These are phyloP conservation scores for Peromyscus aztecus DNA, from an alignment of 2,797 vertebrate species.

Conservation along the genomic window DNA sequence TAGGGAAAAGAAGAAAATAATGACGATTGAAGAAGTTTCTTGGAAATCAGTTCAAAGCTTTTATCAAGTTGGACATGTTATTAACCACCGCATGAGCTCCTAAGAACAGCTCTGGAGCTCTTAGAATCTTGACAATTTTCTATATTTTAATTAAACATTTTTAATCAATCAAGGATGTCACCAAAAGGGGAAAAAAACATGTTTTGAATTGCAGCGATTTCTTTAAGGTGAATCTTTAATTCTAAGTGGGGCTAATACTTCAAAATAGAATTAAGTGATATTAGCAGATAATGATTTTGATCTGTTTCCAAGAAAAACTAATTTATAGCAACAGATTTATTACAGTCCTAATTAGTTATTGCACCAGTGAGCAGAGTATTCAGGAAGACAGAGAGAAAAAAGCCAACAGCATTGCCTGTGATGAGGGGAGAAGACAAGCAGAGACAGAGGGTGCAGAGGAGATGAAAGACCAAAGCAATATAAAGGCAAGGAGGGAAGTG, in stretches of 20 bases:
- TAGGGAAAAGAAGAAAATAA: background rate
- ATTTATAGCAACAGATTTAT: conserved; percentile 81
- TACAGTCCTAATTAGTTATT: conserved; percentile 82
- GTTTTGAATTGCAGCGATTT: conserved; percentile 67
- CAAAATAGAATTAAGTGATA: conserved; percentile 73
- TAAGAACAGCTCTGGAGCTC: conserved; percentile 72
- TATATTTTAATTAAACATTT: conserved; percentile 76
- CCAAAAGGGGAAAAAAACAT: conserved; percentile 57
- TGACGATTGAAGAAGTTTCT: conserved; percentile 64
- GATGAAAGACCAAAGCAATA: background rate
- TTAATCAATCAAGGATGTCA: conserved; percentile 2
- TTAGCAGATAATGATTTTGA: conserved; percentile 82
- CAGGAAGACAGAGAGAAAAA: conserved; percentile 73
- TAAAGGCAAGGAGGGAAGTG: conserved; percentile 50
- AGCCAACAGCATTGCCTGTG: conserved; percentile 47
- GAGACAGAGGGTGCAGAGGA: background rate
- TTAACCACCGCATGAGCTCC: conserved; percentile 65
- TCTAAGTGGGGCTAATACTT: conserved; percentile 71
- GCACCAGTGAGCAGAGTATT: conserved; percentile 74
- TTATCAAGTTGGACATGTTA: conserved; percentile 69
- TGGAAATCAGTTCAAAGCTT: conserved; percentile 75
- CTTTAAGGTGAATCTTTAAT: conserved; percentile 74
- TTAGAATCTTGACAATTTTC: conserved; percentile 56
- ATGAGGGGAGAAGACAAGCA: background rate
- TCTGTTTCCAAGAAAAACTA: conserved; percentile 79